These are phyloP conservation scores for Helarctos malayanus DNA, from an alignment of 2,797 vertebrate species.

Conservation along the genomic window DNA sequence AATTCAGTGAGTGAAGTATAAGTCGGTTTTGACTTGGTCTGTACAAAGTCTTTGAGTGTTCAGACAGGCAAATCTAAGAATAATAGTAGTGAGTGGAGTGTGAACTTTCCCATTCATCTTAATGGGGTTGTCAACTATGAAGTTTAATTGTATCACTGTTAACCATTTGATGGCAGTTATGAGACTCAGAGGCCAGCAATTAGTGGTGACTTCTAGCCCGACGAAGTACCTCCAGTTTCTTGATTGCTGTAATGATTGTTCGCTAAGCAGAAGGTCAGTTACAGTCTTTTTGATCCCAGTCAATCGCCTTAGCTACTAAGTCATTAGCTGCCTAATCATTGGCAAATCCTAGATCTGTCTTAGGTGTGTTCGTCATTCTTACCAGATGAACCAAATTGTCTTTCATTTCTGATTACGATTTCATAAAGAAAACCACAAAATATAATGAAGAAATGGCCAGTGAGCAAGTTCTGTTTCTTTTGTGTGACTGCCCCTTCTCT, in stretches of 20 bases:
- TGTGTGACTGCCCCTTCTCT: background rate
- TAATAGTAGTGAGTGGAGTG: conserved; percentile 51
- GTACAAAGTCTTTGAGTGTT: conserved; percentile 67
- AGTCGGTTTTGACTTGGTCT: conserved; percentile 58
- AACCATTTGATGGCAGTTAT: conserved; percentile 65
- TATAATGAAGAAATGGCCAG: background rate
- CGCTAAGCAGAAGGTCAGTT: conserved; percentile 62
- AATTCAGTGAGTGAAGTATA: background rate
- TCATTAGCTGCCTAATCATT: conserved; percentile 48
- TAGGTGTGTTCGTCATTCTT: conserved; percentile 29
- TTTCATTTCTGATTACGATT: background rate
- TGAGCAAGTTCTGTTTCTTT: background rate
- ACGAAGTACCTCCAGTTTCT: background rate
- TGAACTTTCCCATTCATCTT: conserved; percentile 74
- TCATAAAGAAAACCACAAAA: conserved; percentile 40
- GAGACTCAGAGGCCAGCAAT: conserved; percentile 70
- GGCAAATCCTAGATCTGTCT: background rate
- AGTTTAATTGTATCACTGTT: conserved; percentile 69
- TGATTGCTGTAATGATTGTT: conserved; percentile 70
- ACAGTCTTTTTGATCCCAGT: conserved; percentile 64
- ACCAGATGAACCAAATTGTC: conserved; percentile 14
- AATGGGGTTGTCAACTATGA: conserved; percentile 63
- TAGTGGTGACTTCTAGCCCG: conserved; percentile 67
- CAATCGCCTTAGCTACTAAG: conserved; percentile 29
- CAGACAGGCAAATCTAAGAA: conserved; percentile 72